phyloP scores from a whole-genome alignment of 2,888 invertebrate genomes.

The Ormyrus nitidulus region DNA sequence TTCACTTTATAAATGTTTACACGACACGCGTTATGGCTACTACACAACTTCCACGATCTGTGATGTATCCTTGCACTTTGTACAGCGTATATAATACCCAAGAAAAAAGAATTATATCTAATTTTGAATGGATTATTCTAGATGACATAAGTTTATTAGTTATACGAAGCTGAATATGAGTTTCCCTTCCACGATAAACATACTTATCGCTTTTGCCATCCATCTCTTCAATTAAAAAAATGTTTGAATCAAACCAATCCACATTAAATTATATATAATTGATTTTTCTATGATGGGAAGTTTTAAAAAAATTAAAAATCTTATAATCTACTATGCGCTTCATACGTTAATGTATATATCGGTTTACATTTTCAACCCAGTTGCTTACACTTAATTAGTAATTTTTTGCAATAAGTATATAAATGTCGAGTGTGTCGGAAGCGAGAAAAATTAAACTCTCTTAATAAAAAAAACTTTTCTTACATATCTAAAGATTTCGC shows the following conservation, averaged over 20 bases:
- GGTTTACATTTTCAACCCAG: constrained; percentile 33
- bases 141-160: constrained; percentile 6
- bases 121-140: constrained; percentile 44
- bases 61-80: constrained; percentile 61
- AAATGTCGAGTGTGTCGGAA: constrained; percentile 31
- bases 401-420: constrained; percentile 32
- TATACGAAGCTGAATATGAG: constrained; percentile 22
- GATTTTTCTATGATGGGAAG: constrained; percentile 37
- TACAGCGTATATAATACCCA: constrained; percentile 52
- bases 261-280: constrained; percentile 49
- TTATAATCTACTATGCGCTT: constrained; percentile 48
- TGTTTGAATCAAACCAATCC: constrained; percentile 31
- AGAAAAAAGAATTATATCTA: constrained; percentile 50
- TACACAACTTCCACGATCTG: constrained; percentile 62
- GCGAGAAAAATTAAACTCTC: constrained; percentile 51
- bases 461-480: constrained; percentile 52
- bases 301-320: constrained; percentile 53
- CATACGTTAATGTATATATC: constrained; percentile 33
- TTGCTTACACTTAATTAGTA: constrained; percentile 36
- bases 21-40: constrained; percentile 63
- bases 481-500: constrained; percentile 40
- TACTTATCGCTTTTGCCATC: not conserved
- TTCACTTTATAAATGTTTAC: constrained; percentile 48
- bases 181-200: constrained; percentile 12
- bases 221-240: constrained; percentile 1